Evolutionary conservation across 2,797 vertebrate genomes (phyloP), one percentile per base, ranked within the genome.

Genomic region (Galagoides demidoff): DNA sequence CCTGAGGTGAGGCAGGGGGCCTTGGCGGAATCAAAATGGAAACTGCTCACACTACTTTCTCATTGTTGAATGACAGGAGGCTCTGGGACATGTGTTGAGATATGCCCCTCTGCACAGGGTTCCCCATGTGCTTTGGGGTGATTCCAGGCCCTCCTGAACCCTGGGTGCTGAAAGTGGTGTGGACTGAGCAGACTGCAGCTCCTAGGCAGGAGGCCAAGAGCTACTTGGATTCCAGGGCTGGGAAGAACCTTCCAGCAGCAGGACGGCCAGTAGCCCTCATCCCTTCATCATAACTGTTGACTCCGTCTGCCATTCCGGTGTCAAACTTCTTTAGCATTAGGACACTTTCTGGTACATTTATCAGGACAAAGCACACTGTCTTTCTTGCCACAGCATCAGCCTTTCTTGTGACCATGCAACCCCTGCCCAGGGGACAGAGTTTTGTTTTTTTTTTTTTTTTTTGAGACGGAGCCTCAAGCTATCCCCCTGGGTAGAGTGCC

Each of bases 51-150:
- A 39, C 27, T 4, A 0, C 49, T 19, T 49, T 73, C 61, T 16
- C 4, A 7, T 22, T 1, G 0, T 4, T n/a, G 84, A 49, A 55
- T 1, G 3, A 61, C 1, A 7, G 1, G 34, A n/a, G 55, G 71
- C 19, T 37, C 34, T 31, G 49, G n/a, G 45, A 45, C 19, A 23
- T 0, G 11, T 19, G 20, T n/a, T 17, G n/a, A n/a, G 52, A 22
- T 34, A 29, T 1, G 29, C 25, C 20, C 70, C 49, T 70, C 19
- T 20, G 55, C 37, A 71, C 19, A 6, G 16, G 5, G 16, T 3
- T 55, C 55, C 29, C 57, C 12, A 6, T 5, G 25, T 5, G 16
- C 52, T 64, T 34, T 11, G 12, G 0, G 23, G 57, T 55, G 22
- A 25, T n/a, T 29, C 43, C 14, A 7, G 70, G 63, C 29, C 39